These are phyloP conservation scores for Pangasius djambal DNA, from an alignment of 2,797 vertebrate genomes.

Conservation along the genomic window DNA sequence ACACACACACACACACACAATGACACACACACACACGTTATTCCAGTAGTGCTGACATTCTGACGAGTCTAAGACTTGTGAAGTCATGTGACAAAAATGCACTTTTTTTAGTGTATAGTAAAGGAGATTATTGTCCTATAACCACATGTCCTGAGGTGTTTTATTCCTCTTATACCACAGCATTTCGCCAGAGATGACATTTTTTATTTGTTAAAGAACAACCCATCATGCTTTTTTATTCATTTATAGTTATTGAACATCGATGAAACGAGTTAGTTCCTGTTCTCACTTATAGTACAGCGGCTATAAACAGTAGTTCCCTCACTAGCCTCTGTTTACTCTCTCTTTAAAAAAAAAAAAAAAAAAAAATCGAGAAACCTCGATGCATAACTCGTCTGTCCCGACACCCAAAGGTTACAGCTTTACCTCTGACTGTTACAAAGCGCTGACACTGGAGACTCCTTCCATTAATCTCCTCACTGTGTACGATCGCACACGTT, in stretches of 20 bases:
- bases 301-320: slow-evolving; percentile 2
- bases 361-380: not conserved
- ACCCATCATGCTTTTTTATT: not conserved
- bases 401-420: too few species aligned
- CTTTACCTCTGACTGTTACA: too few species aligned
- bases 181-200: not conserved
- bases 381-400: too few species aligned
- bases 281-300: not conserved
- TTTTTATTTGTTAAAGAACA: not conserved
- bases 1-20: not conserved
- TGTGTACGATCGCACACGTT: too few species aligned
- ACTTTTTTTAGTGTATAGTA: not conserved
- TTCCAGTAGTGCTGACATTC: slow-evolving; percentile 16
- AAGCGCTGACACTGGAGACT: not conserved
- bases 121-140: too few species aligned
- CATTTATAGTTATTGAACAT: not conserved
- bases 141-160: not conserved
- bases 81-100: not conserved
- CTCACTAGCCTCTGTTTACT: not conserved
- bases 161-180: not conserved
- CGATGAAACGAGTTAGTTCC: not conserved
- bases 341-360: not conserved
- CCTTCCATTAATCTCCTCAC: too few species aligned
- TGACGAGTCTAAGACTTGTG: not conserved
- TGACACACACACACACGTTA: slow-evolving; percentile 1